Base-by-base conservation (phyloP, 2,888 invertebrate species). In the Cryptus viduatorius region DNA sequence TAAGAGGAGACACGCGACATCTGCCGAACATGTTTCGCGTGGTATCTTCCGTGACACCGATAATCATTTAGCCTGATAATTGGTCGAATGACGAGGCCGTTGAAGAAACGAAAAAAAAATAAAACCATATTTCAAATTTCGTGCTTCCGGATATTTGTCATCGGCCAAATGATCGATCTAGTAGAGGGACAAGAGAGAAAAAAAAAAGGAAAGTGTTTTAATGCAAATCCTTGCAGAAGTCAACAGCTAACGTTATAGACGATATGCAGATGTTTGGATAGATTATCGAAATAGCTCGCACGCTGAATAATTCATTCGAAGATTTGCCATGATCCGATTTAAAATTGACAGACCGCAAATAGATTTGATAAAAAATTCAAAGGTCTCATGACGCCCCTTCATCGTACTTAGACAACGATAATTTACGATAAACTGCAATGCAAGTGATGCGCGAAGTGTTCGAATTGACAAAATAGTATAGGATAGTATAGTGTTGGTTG, bases 221-320 rank as follows among this genome's bases (percentile, higher is more conserved):
- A 76, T 75, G 75, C 56, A 71, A 69, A 83, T 79, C 64, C 14
- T 37, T 12, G n/a, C 29, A 64, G 50, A 10, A 68, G 53, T 75
- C 24, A 56, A 79, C 75, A 42, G 65, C 59, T 14, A 16, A 59
- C 3, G 61, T 29, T 56, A 61, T 59, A 61, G 42, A 14, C 53
- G 71, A 76, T 59, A 72, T 79, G 83, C 83, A 71, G 83, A 83
- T 83, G 79, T 31, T 75, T 53, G 50, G 67, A 67, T 77, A 80
- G 68, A 80, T 80, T 68, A 64, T 50, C 68, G 24, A 12, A 59
- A 72, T 80, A 14, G 53, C 29, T 68, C 56, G 61, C 37, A 61
- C 73, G 53, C 24, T 80, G 80, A 84, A 84, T 80, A 64, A 84
- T 84, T 80, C 77, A 83, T 80, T 72, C 19, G n/a, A 64, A 37